Conservation (phyloP, 2,888 invertebrate genomes). For the Formica aserva region DNA sequence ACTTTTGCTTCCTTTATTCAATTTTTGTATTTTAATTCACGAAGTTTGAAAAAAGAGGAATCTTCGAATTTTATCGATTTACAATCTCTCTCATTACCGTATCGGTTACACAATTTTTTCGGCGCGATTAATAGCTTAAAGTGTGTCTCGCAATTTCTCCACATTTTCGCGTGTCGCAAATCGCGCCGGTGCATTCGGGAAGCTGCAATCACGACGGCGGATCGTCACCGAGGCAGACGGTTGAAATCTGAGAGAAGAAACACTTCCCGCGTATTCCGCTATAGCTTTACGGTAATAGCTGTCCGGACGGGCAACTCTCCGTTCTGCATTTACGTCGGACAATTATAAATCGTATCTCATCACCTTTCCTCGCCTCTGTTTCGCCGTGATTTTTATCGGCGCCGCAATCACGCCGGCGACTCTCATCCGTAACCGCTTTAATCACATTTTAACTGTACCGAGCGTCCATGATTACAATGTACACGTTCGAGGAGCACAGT, state of each 20-base stretch:
- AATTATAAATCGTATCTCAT: slow-evolving; percentile 56
- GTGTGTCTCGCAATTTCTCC: not conserved
- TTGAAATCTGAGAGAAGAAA: slow-evolving; percentile 25
- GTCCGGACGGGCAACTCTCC: slow-evolving; percentile 32
- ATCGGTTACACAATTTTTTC: not conserved
- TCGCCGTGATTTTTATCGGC: slow-evolving; percentile 49
- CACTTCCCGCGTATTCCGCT: slow-evolving; percentile 5
- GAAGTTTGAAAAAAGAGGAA: not conserved
- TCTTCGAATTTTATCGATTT: not conserved
- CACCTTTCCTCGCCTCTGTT: slow-evolving; percentile 53
- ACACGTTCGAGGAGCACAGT: slow-evolving; percentile 33
- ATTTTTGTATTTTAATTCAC: not conserved
- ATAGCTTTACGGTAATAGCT: slow-evolving; percentile 39
- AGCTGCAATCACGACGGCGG: slow-evolving; percentile 3
- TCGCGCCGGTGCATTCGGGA: not conserved
- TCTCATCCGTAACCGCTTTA: slow-evolving; percentile 55
- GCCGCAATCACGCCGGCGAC: slow-evolving; percentile 32
- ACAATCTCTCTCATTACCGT: not conserved
- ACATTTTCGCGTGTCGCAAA: slow-evolving; percentile 14
- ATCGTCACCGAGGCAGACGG: slow-evolving; percentile 32
- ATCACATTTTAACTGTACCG: slow-evolving; percentile 52
- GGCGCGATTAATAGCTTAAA: not conserved
- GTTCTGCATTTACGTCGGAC: slow-evolving; percentile 47
- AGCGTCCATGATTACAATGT: slow-evolving; percentile 44
- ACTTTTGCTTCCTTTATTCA: not conserved